Evolutionary conservation across 2,888 invertebrate species (phyloP).

Genomic region (Orthonevra nobilis): DNA sequence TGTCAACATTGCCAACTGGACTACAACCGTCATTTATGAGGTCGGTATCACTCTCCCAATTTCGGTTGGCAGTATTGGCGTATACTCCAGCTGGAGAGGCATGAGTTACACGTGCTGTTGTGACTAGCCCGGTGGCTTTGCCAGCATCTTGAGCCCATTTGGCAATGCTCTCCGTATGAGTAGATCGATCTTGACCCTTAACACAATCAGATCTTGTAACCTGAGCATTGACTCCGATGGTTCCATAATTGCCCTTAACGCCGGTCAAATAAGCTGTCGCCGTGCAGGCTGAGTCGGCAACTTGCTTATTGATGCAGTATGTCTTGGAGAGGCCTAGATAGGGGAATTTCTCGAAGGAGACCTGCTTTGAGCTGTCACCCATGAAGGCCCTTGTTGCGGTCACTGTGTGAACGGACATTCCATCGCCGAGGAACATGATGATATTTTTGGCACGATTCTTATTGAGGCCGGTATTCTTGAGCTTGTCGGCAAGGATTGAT

Average conservation of each 20-base stretch:
- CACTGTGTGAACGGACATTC: constrained; percentile 88
- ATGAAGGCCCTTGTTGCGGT: constrained; percentile 84
- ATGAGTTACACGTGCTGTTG: constrained; percentile 89
- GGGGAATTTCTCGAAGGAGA: constrained; percentile 85
- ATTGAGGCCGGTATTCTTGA: constrained; percentile 72
- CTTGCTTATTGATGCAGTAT: constrained; percentile 88
- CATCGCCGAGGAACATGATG: constrained; percentile 87
- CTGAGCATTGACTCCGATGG: constrained; percentile 87
- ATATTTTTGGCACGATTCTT: constrained; percentile 82
- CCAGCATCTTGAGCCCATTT: constrained; percentile 87
- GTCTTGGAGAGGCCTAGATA: constrained; percentile 83
- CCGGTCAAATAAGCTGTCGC: constrained; percentile 90
- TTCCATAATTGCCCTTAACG: constrained; percentile 88
- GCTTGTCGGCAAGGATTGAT: constrained; percentile 72
- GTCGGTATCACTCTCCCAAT: constrained; percentile 87
- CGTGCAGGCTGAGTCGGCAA: constrained; percentile 91
- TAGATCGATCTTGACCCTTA: constrained; percentile 81
- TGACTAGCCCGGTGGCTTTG: constrained; percentile 86
- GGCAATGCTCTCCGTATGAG: constrained; percentile 85
- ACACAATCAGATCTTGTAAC: constrained; percentile 85
- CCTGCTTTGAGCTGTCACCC: constrained; percentile 83
- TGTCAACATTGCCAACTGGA: constrained; percentile 84
- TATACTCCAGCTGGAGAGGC: constrained; percentile 89
- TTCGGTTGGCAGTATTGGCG: constrained; percentile 85
- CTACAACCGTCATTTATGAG: constrained; percentile 80